phyloP scores from a whole-genome alignment of 2,113 vertebrate species.

The Sinocyclocheilus rhinocerous region DNA sequence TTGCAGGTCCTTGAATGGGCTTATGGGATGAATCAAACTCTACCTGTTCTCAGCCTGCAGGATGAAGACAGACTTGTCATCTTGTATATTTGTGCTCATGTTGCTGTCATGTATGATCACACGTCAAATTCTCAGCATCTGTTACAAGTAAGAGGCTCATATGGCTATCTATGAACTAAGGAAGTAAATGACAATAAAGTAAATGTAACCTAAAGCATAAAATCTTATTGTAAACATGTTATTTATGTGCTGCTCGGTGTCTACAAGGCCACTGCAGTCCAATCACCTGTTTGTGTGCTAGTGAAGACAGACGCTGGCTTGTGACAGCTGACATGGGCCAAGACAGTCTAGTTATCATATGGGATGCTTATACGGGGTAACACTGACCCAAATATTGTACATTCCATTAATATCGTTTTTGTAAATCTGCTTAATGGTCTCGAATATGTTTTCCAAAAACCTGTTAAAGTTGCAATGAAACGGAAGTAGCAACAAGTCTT shows the following conservation, averaged over 20 bases:
- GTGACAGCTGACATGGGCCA: slow-evolving; percentile 82
- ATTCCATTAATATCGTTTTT: background rate
- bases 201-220: background rate
- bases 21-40: slow-evolving; percentile 81
- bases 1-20: slow-evolving; percentile 82
- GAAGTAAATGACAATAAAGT: background rate
- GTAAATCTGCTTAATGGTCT: background rate
- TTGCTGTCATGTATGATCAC: slow-evolving; percentile 80
- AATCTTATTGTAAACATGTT: background rate
- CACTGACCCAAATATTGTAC: background rate
- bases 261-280: slow-evolving; percentile 81
- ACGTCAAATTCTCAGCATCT: slow-evolving; percentile 76
- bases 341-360: slow-evolving; percentile 82
- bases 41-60: slow-evolving; percentile 82
- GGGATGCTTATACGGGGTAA: slow-evolving; percentile 93
- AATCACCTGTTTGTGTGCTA: slow-evolving; percentile 88
- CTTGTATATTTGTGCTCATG: slow-evolving; percentile 79
- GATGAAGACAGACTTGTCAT: slow-evolving; percentile 77
- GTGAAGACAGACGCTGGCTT: slow-evolving; percentile 88
- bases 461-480: background rate
- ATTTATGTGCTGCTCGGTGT: background rate
- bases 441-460: no score
- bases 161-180: background rate
- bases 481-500: background rate
- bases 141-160: slow-evolving; percentile 78